Percentiles rank a stretch among this genome's conserved stretches.
These are phyloP conservation scores for Cabera pusaria DNA, from an alignment of 2,888 invertebrate genomes.

Conservation along the genomic window DNA sequence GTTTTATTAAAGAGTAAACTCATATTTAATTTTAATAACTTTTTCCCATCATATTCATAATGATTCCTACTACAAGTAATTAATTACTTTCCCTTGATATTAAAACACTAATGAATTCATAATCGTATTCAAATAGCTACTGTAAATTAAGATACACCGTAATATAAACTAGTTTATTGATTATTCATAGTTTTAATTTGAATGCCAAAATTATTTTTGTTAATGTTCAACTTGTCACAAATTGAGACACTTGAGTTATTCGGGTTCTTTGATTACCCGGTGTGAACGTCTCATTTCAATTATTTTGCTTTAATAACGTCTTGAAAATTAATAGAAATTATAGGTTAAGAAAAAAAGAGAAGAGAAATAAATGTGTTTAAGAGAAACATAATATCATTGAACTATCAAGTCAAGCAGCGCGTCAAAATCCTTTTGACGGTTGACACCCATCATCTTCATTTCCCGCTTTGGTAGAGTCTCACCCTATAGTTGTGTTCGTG, in stretches of 20 bases:
- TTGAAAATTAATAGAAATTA: constrained; percentile 28
- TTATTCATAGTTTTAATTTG: constrained; percentile 50
- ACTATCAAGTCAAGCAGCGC: no score
- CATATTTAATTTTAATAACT: no score
- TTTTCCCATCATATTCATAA: constrained; percentile 6
- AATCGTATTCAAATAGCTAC: constrained; percentile 39
- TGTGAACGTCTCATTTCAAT: constrained; percentile 23
- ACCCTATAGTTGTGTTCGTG: no score
- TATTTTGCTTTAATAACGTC: constrained; percentile 29
- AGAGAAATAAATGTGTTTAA: no score
- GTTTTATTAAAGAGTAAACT: no score
- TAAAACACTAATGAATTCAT: constrained; percentile 35
- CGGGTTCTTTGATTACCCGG: constrained; percentile 25
- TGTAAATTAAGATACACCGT: constrained; percentile 40
- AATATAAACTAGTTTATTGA: constrained; percentile 48
- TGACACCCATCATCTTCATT: no score
- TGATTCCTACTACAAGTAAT: constrained; percentile 18
- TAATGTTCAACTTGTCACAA: constrained; percentile 37
- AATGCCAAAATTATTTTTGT: constrained; percentile 42
- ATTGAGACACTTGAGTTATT: no score
- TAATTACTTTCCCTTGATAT: constrained; percentile 17
- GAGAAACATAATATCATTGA: no score
- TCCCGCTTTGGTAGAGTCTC: no score
- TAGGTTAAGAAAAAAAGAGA: constrained; percentile 2
- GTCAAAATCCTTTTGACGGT: no score